phyloP scores from a whole-genome alignment of 2,888 invertebrate species.

The Drosophila tanythrix region DNA sequence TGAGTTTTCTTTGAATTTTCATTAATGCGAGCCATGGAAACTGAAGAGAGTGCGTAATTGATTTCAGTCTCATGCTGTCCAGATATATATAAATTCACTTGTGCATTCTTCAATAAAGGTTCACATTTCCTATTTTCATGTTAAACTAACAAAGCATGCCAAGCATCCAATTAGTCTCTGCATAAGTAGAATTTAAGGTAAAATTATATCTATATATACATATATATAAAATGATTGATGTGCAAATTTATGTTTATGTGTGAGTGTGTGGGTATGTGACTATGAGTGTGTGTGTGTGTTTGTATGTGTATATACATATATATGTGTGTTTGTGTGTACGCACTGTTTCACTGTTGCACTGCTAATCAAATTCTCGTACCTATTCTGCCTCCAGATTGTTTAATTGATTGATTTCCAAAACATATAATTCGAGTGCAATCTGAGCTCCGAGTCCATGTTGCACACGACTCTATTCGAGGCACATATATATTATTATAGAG shows the following conservation, averaged over 20 bases:
- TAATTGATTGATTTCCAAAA: neutral
- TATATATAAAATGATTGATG: neutral
- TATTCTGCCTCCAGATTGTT: neutral
- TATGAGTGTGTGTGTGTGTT: neutral
- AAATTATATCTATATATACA: neutral
- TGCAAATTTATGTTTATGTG: neutral
- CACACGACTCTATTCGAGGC: neutral
- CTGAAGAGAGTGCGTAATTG: slow-evolving; percentile 68
- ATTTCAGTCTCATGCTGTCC: slow-evolving; percentile 64
- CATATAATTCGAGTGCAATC: neutral
- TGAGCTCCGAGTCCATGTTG: neutral
- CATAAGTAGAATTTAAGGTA: neutral
- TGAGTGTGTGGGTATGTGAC: neutral
- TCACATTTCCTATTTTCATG: neutral
- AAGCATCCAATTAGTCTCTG: neutral
- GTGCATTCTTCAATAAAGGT: neutral
- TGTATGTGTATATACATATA: too few species aligned
- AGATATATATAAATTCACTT: neutral
- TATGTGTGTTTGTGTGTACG: neutral
- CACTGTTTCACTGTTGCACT: neutral
- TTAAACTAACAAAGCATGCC: neutral
- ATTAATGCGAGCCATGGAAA: slow-evolving; percentile 61
- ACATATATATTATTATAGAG: neutral
- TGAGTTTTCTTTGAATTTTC: slow-evolving; percentile 68
- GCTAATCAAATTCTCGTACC: neutral